These are phyloP conservation scores for Eristalis arbustorum DNA, from an alignment of 2,888 invertebrate genomes.

Conservation along the genomic window DNA sequence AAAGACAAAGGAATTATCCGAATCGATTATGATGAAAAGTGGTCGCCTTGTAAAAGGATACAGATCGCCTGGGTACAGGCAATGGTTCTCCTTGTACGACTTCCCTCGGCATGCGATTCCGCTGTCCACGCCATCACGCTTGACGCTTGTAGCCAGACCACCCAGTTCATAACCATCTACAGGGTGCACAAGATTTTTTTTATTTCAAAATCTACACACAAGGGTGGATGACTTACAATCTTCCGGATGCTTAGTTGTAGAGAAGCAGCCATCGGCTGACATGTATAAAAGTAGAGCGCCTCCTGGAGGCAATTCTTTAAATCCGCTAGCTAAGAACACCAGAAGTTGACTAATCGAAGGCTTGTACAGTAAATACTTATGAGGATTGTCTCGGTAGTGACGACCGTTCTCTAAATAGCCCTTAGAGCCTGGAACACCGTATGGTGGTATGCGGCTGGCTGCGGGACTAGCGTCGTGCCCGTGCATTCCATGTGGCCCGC, in stretches of 20 bases:
- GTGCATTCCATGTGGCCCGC: conserved; percentile 81
- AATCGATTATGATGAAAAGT: conserved; percentile 95
- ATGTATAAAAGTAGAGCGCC: conserved; percentile 95
- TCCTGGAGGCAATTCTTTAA: conserved; percentile 95
- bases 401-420: conserved; percentile 87
- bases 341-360: conserved; percentile 96
- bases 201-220: not conserved
- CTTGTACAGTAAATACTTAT: conserved; percentile 97
- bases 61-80: conserved; percentile 95
- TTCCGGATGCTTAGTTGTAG: conserved; percentile 91
- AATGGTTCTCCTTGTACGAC: conserved; percentile 85
- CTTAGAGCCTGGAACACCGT: conserved; percentile 81
- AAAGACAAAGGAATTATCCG: conserved; percentile 96
- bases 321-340: conserved; percentile 94
- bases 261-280: conserved; percentile 94
- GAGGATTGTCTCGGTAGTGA: conserved; percentile 92
- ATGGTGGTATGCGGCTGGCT: conserved; percentile 81
- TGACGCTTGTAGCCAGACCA: conserved; percentile 93
- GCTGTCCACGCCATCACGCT: conserved; percentile 84
- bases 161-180: conserved; percentile 94
- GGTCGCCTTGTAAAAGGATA: conserved; percentile 96
- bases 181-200: not conserved
- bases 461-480: conserved; percentile 81
- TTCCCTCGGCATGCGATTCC: conserved; percentile 79
- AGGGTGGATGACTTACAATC: conserved; percentile 85